Base-by-base conservation (phyloP, 2,888 invertebrate species). In the Pseudolycoriella hygida region DNA sequence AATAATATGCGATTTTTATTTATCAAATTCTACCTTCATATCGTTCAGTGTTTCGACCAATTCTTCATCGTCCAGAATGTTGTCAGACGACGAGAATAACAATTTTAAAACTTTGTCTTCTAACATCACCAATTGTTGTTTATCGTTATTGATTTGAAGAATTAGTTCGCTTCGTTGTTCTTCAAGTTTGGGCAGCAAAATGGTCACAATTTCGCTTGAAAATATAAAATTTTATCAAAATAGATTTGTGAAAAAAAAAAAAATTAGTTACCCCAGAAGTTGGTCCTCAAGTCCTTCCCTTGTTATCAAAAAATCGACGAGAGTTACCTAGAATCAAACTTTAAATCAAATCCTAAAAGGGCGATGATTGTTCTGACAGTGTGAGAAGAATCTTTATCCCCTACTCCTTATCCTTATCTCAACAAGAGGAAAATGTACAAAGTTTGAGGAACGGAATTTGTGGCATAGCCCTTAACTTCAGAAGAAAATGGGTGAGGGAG, bases 1-100 rank as follows among this genome's bases (percentile, higher is more conserved):
- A 25, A 25, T 25, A 25, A 6, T 25, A 25, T 4, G 4, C 5
- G 25, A 25, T 8, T n/a, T n/a, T n/a, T 8, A 25, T 25, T 4
- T 4, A 25, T 8, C 4, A 25, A 6, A 8, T 4, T 25, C 8
- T 25, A 25, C 25, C 25, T 25, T 25, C 58, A 87, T 86, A 56
- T 87, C 84, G 61, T 88, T 87, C 11, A 90, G 70, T 1, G 92
- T 86, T 58, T 90, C 84, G 47, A 93, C 89, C 15, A 93, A 75
- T 55, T 86, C 87, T 59, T 93, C 93, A 57, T 93, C 92, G 59
- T 94, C 93, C 38, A 94, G 71, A 54, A 94, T 89, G 59, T 92
- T 89, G 3, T 89, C 92, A 49, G 87, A 78, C 0, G 86, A 81
- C 40, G 81, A 72, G 56, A 85, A 87, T 2, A 93, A 66, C 42